Evolutionary conservation across 2,888 invertebrate genomes (phyloP), one percentile per base, ranked within the genome.

Genomic region (Tyria jacobaeae): DNA sequence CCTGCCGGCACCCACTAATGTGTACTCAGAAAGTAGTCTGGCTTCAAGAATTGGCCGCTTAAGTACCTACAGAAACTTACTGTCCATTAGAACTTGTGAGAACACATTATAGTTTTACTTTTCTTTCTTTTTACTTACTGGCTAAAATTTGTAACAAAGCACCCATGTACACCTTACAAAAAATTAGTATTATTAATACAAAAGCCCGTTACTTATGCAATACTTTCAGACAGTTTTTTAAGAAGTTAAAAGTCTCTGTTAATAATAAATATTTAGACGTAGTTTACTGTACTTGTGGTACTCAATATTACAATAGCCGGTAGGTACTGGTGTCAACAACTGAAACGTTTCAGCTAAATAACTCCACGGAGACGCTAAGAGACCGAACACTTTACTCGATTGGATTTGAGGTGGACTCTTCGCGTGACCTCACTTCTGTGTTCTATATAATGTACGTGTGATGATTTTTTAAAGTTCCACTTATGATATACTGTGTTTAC

Each of bases 31-130:
- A 90, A 91, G 90, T 91, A 90, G 88, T 87, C 88, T 86, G 83
- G 86, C 80, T 84, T 85, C 86, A 86, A 86, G 89, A 89, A 91
- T 89, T 88, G 89, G 89, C 89, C 84, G 83, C 88, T 88, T 90
- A 89, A 92, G 90, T 90, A 91, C 88, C 88, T 86, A 85, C 87
- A 81, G 84, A 89, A 91, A 92, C 91, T 91, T 89, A 84, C 87
- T 85, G 85, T 86, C 89, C 91, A 92, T 92, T 92, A 92, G 88
- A 90, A 88, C 89, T 90, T 88, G 84, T 82, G 82, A 82, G 86
- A 89, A 88, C 90, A 88, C 89, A 89, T 91, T 91, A 89, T 88
- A 90, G 86, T 88, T 88, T 79, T 89, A 91, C 90, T 92, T 91
- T 89, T 86, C 87, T 89, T 88, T 85, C 81, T 86, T 80, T 84